These are phyloP conservation scores for Aleiodes alternator DNA, from an alignment of 2,888 invertebrate genomes.

Conservation along the genomic window DNA sequence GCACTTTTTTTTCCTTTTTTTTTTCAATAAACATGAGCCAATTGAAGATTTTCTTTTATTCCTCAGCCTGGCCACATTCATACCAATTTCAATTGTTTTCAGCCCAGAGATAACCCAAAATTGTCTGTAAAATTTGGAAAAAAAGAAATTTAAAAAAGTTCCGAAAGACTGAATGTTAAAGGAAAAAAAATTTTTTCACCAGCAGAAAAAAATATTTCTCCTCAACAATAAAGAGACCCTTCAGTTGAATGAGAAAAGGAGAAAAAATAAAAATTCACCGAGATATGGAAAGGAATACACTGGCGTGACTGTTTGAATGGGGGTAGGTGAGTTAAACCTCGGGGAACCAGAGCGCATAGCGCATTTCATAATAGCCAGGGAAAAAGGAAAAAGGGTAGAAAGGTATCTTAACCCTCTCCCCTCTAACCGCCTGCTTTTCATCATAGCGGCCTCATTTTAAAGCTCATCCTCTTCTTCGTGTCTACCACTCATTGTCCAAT, in stretches of 20 bases:
- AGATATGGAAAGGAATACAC: constrained; percentile 32
- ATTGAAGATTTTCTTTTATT: too few relatives aligned
- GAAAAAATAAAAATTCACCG: neutral
- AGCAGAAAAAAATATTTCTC: neutral
- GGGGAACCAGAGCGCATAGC: constrained; percentile 31
- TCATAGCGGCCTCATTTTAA: constrained; percentile 32
- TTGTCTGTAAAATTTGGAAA: neutral
- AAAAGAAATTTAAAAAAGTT: neutral
- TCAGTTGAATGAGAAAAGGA: constrained; percentile 1
- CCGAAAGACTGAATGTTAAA: neutral
- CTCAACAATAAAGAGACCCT: constrained; percentile 16
- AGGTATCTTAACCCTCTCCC: constrained; percentile 14
- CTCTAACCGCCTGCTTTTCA: constrained; percentile 21
- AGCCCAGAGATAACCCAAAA: too few relatives aligned
- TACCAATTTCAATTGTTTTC: too few relatives aligned
- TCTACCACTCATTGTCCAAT: constrained; percentile 32
- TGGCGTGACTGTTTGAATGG: constrained; percentile 33
- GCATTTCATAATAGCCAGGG: constrained; percentile 9
- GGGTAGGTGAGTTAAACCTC: constrained; percentile 34
- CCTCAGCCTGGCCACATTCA: too few relatives aligned
- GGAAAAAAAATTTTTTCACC: neutral
- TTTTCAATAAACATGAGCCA: too few relatives aligned
- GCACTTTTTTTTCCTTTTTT: too few relatives aligned
- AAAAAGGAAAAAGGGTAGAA: neutral
- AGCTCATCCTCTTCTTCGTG: constrained; percentile 11